These are phyloP conservation scores for Pseudomugil gertrudae DNA, from an alignment of 2,797 vertebrate genomes.

Conservation along the genomic window DNA sequence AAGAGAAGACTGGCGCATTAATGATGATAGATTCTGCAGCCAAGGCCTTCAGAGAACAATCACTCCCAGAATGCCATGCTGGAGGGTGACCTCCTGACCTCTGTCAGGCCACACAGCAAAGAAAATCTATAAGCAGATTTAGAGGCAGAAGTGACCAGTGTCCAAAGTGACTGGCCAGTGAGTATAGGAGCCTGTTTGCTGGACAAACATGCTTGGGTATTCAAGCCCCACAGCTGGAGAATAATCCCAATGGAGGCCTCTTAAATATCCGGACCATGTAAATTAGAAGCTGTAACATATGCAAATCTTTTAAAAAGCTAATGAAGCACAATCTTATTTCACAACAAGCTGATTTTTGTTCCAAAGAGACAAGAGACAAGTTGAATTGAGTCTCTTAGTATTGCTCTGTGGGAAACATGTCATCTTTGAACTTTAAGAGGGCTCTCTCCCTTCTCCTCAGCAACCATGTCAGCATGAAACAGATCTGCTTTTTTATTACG, in stretches of 20 bases:
- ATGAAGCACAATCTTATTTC: slow-evolving; percentile 78
- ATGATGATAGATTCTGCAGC: slow-evolving; percentile 96
- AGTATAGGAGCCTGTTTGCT: slow-evolving; percentile 69
- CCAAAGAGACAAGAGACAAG: slow-evolving; percentile 59
- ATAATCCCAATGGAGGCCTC: slow-evolving; percentile 73
- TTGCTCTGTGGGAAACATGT: slow-evolving; percentile 79
- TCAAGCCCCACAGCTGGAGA: slow-evolving; percentile 64
- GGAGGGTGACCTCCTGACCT: slow-evolving; percentile 91
- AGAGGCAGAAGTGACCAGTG: slow-evolving; percentile 81
- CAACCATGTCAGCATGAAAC: slow-evolving; percentile 52
- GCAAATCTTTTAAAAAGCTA: slow-evolving; percentile 79
- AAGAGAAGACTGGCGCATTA: slow-evolving; percentile 89
- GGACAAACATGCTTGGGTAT: slow-evolving; percentile 73
- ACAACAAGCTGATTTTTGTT: slow-evolving; percentile 71
- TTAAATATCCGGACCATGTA: slow-evolving; percentile 64
- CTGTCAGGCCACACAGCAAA: slow-evolving; percentile 90
- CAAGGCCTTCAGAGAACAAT: slow-evolving; percentile 90
- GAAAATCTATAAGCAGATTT: slow-evolving; percentile 93
- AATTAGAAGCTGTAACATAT: slow-evolving; percentile 74
- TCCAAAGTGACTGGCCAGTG: slow-evolving; percentile 68
- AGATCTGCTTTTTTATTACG: slow-evolving; percentile 18
- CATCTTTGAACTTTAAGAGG: slow-evolving; percentile 77
- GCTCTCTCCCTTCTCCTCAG: slow-evolving; percentile 56
- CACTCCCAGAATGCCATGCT: slow-evolving; percentile 92
- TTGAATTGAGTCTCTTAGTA: slow-evolving; percentile 67